A percentile compares a stretch with the other conserved stretches of the same genome.
phyloP scores from a whole-genome alignment of 2,113 vertebrate species.

The Peromyscus californicus region DNA sequence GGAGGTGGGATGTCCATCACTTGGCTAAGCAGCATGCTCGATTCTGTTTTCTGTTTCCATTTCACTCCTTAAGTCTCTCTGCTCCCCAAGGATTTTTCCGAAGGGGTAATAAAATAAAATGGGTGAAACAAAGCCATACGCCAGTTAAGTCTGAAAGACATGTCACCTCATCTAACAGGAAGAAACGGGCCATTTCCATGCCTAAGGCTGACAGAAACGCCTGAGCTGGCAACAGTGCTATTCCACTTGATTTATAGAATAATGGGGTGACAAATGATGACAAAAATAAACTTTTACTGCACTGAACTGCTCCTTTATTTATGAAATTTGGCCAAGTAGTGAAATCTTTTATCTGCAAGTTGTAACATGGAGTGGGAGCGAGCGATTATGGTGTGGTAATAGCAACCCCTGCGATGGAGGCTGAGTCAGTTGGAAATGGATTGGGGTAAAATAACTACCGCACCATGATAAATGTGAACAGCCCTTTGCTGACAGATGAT shows the following conservation, averaged over 20 bases:
- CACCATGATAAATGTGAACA: constrained; percentile 95
- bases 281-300: constrained; percentile 96
- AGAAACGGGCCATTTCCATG: constrained; percentile 93
- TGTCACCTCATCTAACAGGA: constrained; percentile 92
- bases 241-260: constrained; percentile 93
- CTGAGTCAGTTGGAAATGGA: constrained; percentile 93
- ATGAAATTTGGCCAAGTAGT: constrained; percentile 94
- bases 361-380: constrained; percentile 94
- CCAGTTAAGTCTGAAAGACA: constrained; percentile 92
- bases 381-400: constrained; percentile 95
- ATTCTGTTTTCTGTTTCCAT: constrained; percentile 88
- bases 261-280: constrained; percentile 94
- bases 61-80: constrained; percentile 85
- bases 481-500: constrained; percentile 96
- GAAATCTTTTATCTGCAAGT: constrained; percentile 94
- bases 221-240: constrained; percentile 90
- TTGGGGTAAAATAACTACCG: constrained; percentile 92
- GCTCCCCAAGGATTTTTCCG: constrained; percentile 86
- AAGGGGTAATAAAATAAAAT: constrained; percentile 91
- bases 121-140: constrained; percentile 92
- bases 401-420: constrained; percentile 90
- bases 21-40: constrained; percentile 78
- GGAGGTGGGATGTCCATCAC: constrained; percentile 65
- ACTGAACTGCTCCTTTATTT: constrained; percentile 94
- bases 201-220: constrained; percentile 90